phyloP scores from a whole-genome alignment of 92 coral and sea anemone genomes.

The Phenganax stokvisi region DNA sequence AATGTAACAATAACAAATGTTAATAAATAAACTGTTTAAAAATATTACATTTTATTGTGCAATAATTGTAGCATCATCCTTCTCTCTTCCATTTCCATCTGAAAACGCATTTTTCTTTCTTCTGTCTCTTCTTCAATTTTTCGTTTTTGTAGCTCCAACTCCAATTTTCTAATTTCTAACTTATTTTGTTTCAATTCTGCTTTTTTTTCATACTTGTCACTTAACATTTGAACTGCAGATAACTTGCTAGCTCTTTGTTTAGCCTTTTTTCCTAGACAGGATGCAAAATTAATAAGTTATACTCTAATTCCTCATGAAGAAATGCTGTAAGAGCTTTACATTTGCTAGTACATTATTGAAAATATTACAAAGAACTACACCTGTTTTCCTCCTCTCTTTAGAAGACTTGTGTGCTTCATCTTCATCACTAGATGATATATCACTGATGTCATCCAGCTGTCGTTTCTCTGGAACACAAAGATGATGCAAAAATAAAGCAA shows the following conservation, averaged over 20 bases:
- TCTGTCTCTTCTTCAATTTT: neutral
- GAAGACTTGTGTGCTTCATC: no score
- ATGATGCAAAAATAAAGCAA: no score
- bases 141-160: slow-evolving; percentile 2
- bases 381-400: no score
- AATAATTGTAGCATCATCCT: slow-evolving; percentile 4
- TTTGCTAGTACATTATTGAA: no score
- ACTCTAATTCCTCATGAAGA: neutral
- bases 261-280: slow-evolving; percentile 1
- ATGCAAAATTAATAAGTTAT: neutral
- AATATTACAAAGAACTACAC: no score
- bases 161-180: slow-evolving; percentile 7
- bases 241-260: neutral
- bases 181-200: slow-evolving; percentile 4
- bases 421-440: neutral
- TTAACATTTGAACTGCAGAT: slow-evolving; percentile 8
- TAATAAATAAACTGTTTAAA: neutral
- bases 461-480: no score
- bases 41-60: neutral
- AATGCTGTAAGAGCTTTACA: neutral
- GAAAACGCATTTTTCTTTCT: slow-evolving; percentile 14
- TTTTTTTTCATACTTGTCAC: neutral
- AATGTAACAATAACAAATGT: neutral
- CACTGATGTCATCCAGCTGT: neutral
- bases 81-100: slow-evolving; percentile 13